Evolutionary conservation across 1,140 invertebrate genomes (phyloP).

Genomic region (Meloidogyne chitwoodi): DNA sequence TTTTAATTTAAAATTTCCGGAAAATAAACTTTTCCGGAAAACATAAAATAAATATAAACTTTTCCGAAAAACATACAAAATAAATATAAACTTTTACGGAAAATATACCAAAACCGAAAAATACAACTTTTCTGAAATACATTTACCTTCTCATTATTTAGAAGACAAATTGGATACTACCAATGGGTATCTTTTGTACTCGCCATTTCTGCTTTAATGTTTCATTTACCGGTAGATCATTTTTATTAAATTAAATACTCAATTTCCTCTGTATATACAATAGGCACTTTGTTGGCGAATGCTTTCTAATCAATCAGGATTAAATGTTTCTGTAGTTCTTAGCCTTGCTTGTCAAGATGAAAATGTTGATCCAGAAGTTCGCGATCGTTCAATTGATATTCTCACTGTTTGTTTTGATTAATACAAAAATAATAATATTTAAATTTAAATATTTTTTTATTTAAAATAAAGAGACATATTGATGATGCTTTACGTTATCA

Average conservation of each 20-base stretch:
- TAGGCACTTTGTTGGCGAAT: slow-evolving; percentile 64
- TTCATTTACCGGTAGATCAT: slow-evolving; percentile 61
- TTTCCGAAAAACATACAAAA: no score
- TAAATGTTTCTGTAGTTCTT: slow-evolving; percentile 55
- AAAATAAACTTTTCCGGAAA: background rate
- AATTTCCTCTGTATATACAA: background rate
- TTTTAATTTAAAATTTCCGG: background rate
- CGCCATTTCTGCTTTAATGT: slow-evolving; percentile 63
- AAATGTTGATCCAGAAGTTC: slow-evolving; percentile 54
- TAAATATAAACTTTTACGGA: background rate
- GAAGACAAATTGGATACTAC: slow-evolving; percentile 58
- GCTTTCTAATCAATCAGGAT: slow-evolving; percentile 63
- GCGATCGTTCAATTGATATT: slow-evolving; percentile 55
- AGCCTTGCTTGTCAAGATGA: slow-evolving; percentile 57
- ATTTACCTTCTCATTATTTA: background rate
- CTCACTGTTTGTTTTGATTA: slow-evolving; percentile 12
- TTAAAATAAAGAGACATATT: slow-evolving; percentile 40
- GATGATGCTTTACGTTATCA: slow-evolving; percentile 59
- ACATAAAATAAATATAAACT: background rate
- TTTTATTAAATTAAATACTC: background rate
- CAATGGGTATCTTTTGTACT: slow-evolving; percentile 63
- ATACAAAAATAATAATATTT: background rate
- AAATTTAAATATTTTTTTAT: background rate
- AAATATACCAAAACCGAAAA: background rate
- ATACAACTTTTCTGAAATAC: background rate